Evolutionary conservation across 2,797 vertebrate species (phyloP), one percentile per base, ranked within the genome.

Genomic region (Vipera ursinii): DNA sequence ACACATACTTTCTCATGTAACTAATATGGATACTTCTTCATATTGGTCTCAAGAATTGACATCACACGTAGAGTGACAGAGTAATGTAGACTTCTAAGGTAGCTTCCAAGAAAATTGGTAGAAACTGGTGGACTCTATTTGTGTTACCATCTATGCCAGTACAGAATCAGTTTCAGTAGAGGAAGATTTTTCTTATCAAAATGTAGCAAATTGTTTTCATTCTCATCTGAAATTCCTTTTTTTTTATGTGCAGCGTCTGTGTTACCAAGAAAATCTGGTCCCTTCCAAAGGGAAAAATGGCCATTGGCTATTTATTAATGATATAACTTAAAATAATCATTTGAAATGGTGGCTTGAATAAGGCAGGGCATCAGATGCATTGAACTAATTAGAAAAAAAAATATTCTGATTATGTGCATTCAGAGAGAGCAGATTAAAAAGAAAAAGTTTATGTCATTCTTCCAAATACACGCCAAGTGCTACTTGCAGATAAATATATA

Each of bases 301-400:
- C 20, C 38, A 82, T 48, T 82, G 73, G 73, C 38, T 82, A 48
- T 82, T 82, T 22, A 78, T 78, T 82, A 1, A 12, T 9, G 78
- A 6, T 3, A 60, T 17, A 65, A 65, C 28, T 48, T 53, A 55
- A 90, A 94, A 91, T 92, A 10, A n/a, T 57, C 14, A 91, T n/a
- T 78, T 53, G 3, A 4, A 13, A 88, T 60, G 0, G 6, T 0
- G 0, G 0, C n/a, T 24, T 51, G 0, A 63, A 88, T 78, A 78
- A 59, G 78, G 56, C 0, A 82, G 92, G 7, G 51, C 0, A 44
- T 8, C 13, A 91, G n/a, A 87, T 10, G 88, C 44, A 4, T 86
- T 22, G 9, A 24, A 55, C 15, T 82, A 91, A 89, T 90, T 65
- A 85, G 24, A 59, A 22, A 86, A 22, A 86, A 17, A 86, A 17